Conservation (phyloP, 2,113 vertebrate genomes). For the Peromyscus maniculatus region DNA sequence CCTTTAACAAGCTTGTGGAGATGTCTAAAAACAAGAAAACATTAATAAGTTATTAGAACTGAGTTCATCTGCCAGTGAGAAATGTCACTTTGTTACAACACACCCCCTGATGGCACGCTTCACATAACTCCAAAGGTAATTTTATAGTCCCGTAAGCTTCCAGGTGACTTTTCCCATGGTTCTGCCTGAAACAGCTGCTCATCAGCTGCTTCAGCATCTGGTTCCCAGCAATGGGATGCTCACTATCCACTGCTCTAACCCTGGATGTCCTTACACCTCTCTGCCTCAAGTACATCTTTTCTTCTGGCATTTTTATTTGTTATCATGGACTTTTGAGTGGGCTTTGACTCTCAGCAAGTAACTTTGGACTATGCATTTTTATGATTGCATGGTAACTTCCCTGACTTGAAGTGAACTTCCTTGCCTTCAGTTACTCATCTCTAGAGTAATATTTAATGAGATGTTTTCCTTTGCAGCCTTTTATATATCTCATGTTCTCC, state of each 20-base stretch:
- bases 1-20: conserved; percentile 73
- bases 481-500: not conserved
- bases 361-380: not conserved
- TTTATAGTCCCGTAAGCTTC: not conserved
- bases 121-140: not conserved
- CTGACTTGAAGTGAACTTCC: not conserved
- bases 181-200: not conserved
- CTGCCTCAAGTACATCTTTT: not conserved
- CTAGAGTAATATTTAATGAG: not conserved
- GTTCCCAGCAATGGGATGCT: not conserved
- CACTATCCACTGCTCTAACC: not conserved
- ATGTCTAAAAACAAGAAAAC: conserved; percentile 63
- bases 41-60: conserved; percentile 69
- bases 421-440: not conserved
- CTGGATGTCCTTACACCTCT: not conserved
- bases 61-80: conserved; percentile 36
- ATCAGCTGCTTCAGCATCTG: not conserved
- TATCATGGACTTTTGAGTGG: not conserved
- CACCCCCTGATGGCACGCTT: not conserved
- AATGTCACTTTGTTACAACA: conserved; percentile 63
- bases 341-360: not conserved
- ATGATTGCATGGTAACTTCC: not conserved
- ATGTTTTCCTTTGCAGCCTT: not conserved
- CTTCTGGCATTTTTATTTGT: not conserved
- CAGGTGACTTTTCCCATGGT: not conserved